These are phyloP conservation scores for Plutella xylostella DNA, from an alignment of 2,888 invertebrate genomes.

Conservation along the genomic window DNA sequence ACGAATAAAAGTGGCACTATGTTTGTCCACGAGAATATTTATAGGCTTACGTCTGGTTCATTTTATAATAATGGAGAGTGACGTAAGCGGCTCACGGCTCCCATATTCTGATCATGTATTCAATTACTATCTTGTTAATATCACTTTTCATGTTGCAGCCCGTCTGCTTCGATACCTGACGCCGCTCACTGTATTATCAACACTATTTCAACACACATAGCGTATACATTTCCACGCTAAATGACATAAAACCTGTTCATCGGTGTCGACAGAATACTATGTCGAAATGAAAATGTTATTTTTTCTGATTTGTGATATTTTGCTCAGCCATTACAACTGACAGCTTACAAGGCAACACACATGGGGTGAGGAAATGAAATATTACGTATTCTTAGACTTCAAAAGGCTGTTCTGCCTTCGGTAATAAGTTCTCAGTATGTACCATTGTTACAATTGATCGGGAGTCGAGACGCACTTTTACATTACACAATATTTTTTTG, in stretches of 20 bases:
- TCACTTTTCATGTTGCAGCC: slow-evolving; percentile 21
- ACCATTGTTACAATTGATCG: not conserved
- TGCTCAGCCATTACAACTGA: slow-evolving; percentile 14
- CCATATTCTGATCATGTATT: slow-evolving; percentile 31
- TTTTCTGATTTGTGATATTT: slow-evolving; percentile 16
- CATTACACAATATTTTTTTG: no score
- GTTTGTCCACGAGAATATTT: no score
- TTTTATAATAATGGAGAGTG: not conserved
- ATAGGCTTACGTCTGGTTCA: no score
- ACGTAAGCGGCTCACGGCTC: slow-evolving; percentile 5
- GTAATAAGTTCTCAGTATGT: slow-evolving; percentile 1
- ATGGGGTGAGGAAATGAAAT: slow-evolving; percentile 5
- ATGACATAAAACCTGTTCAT: not conserved
- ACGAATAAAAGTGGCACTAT: no score
- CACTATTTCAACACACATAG: slow-evolving; percentile 15
- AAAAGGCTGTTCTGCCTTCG: slow-evolving; percentile 4
- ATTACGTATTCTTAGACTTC: slow-evolving; percentile 9
- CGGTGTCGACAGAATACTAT: not conserved
- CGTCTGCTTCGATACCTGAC: slow-evolving; percentile 1
- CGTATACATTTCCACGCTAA: slow-evolving; percentile 1
- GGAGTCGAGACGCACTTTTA: no score
- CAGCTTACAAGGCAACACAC: slow-evolving; percentile 10
- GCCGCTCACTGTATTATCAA: slow-evolving; percentile 20
- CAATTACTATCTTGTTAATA: slow-evolving; percentile 29
- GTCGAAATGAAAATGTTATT: slow-evolving; percentile 7